phyloP scores from a whole-genome alignment of 1,140 invertebrate genomes.

The Nasonia longicornis region DNA sequence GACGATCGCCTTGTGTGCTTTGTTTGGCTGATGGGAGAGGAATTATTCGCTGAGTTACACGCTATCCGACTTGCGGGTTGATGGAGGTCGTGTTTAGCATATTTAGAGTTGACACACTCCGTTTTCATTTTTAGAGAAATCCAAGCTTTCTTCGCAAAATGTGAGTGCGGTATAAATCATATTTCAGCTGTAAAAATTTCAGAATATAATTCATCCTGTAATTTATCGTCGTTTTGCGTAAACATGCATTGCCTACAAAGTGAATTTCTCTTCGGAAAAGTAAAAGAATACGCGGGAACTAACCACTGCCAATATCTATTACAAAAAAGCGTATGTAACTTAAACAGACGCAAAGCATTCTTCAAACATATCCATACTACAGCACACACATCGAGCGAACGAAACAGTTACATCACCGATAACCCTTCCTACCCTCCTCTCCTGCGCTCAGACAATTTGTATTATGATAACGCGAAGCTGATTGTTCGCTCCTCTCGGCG shows the following conservation, averaged over 20 bases:
- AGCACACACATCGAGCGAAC: background rate
- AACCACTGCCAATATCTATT: background rate
- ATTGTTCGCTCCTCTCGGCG: background rate
- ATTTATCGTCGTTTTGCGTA: no score
- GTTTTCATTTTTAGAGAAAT: no score
- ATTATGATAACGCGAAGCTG: constrained; percentile 8
- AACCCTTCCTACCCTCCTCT: background rate
- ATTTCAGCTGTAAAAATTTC: background rate
- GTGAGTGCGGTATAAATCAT: background rate
- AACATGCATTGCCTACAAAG: background rate
- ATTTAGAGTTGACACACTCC: no score
- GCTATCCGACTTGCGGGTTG: no score
- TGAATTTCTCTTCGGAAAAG: background rate
- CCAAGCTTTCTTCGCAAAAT: background rate
- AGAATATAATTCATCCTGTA: no score
- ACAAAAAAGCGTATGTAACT: background rate
- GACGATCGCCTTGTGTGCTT: no score
- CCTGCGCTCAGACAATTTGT: constrained; percentile 21
- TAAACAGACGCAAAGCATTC: background rate
- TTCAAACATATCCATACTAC: background rate
- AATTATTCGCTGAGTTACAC: background rate
- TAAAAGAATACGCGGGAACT: no score
- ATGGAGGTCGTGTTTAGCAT: no score
- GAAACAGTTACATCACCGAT: background rate
- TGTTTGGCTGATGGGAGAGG: background rate